Evolutionary conservation across 1,140 invertebrate genomes (phyloP).

Genomic region (Sarcophaga peregrina): DNA sequence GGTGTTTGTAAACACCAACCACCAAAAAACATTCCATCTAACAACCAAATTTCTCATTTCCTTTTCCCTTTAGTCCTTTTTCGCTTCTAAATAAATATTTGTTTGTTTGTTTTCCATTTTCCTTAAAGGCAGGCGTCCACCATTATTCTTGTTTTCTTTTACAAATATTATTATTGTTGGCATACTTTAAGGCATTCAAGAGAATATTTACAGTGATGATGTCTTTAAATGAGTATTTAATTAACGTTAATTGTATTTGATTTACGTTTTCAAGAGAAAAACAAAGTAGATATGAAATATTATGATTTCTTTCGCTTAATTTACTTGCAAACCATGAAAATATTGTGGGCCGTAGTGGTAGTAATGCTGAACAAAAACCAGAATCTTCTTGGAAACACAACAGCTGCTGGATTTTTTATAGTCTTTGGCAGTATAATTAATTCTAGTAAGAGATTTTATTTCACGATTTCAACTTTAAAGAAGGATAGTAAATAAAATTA

Average conservation of each 20-base stretch:
- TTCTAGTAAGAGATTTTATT: too few relatives aligned
- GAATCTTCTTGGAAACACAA: too few relatives aligned
- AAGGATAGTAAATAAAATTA: too few relatives aligned
- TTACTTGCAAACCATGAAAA: too few relatives aligned
- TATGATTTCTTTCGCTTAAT: too few relatives aligned
- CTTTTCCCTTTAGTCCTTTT: not conserved
- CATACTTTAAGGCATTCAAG: not conserved
- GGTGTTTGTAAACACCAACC: too few relatives aligned
- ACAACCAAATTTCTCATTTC: not conserved
- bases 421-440: too few relatives aligned
- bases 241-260: conserved; percentile 45
- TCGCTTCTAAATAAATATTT: not conserved
- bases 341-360: too few relatives aligned
- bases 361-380: too few relatives aligned
- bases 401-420: too few relatives aligned
- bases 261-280: conserved; percentile 21
- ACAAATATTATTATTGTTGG: not conserved
- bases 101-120: not conserved
- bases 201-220: not conserved
- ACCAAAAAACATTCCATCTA: too few relatives aligned
- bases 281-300: not conserved
- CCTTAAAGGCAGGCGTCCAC: not conserved
- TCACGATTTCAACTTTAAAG: too few relatives aligned
- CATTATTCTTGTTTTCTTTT: not conserved
- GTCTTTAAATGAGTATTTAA: conserved; percentile 44